Evolutionary conservation across 2,797 vertebrate species (phyloP), one percentile per base, ranked within the genome.

Genomic region (Synanceia verrucosa): DNA sequence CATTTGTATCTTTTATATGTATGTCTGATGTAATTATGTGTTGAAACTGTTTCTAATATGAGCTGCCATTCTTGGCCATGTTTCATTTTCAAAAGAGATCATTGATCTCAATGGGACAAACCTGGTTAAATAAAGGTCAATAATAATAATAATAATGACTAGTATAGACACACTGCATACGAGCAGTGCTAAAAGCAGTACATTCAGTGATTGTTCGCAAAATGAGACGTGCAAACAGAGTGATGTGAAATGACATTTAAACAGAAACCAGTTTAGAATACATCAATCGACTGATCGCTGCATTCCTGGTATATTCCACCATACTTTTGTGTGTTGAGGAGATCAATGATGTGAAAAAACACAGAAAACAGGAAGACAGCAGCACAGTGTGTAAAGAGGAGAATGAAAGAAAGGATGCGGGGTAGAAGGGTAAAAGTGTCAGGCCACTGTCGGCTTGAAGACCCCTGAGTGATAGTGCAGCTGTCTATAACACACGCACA

Each of bases 401-500:
- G 24, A 26, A 39, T 21, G 29, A 57, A 66, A 31, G 47, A 70
- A 39, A 61, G 65, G 60, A n/a, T n/a, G n/a, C n/a, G 66, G 69
- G 81, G 83, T 55, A 34, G 70, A 70, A 59, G 63, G 58, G 64
- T 65, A 77, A 74, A 83, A 56, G 69, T 41, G 58, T 86, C 77
- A 78, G 47, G 68, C 36, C 76, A 65, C 76, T 39, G 73, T 81
- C 82, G 76, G 63, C 44, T 34, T 69, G n/a, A 74, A 73, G 85
- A 88, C 81, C 80, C 73, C 77, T 79, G 77, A 86, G 75, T 80
- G 85, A 78, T 73, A 47, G 70, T 73, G 79, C 83, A 87, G 80
- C 81, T 88, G 86, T 85, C 79, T 70, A 47, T 56, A 21, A 50
- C 6, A 67, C 24, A 65, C 47, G 18, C 43, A n/a, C 62, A 44